Conservation (phyloP, 2,797 vertebrate species). For the Ispidina picta region DNA sequence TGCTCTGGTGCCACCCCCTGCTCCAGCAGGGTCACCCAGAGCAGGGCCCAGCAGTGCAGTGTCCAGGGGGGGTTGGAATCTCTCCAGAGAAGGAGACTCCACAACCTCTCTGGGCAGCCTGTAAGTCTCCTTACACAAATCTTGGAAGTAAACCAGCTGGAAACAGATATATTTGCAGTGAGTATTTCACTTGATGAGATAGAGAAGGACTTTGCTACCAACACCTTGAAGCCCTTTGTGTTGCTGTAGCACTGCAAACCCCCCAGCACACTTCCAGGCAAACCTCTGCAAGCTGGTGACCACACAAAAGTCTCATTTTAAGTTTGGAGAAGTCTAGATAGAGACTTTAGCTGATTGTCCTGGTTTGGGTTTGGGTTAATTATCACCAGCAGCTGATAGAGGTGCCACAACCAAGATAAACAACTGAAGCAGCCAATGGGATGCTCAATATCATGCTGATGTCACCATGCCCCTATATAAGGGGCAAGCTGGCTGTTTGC, state of each 20-base stretch:
- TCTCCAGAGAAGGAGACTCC: neutral
- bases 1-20: too few relatives aligned
- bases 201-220: neutral
- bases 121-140: neutral
- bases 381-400: too few relatives aligned
- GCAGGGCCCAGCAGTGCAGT: neutral
- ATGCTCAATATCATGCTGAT: too few relatives aligned
- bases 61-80: neutral
- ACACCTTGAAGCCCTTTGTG: neutral
- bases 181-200: neutral
- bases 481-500: too few relatives aligned
- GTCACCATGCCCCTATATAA: too few relatives aligned
- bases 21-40: neutral
- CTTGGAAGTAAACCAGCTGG: neutral
- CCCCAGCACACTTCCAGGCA: accelerated
- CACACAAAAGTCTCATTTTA: neutral
- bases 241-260: neutral
- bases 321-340: neutral
- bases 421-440: too few relatives aligned
- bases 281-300: neutral
- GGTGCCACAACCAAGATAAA: too few relatives aligned
- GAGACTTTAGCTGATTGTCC: neutral
- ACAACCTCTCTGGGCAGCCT: neutral
- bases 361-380: too few relatives aligned
- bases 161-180: neutral